These are phyloP conservation scores for Mechanitis mazaeus DNA, from an alignment of 2,888 invertebrate species.

Conservation along the genomic window DNA sequence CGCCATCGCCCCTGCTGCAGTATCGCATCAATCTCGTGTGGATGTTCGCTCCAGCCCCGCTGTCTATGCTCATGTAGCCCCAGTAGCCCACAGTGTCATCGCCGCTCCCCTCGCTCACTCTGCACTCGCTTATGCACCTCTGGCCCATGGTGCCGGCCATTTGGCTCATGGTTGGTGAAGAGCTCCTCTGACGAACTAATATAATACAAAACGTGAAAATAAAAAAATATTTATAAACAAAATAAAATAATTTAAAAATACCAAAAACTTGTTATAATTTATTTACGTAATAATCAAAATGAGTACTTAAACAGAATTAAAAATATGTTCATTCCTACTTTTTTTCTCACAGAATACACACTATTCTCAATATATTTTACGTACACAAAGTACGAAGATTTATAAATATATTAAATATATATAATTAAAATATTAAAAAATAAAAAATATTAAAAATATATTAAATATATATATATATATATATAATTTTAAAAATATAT, in stretches of 20 bases:
- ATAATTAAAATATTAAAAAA: too few relatives aligned
- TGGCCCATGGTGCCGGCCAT: slow-evolving; percentile 34
- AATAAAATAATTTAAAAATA: neutral
- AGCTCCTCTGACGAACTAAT: slow-evolving; percentile 56
- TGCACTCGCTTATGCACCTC: slow-evolving; percentile 35
- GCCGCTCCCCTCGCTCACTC: slow-evolving; percentile 46
- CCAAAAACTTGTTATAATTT: too few relatives aligned
- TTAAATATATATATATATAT: too few relatives aligned
- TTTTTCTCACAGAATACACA: too few relatives aligned
- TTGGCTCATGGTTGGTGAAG: slow-evolving; percentile 57
- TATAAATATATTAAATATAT: too few relatives aligned
- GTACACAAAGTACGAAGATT: too few relatives aligned
- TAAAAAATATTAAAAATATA: too few relatives aligned
- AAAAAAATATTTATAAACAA: slow-evolving; percentile 26
- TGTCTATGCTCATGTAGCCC: slow-evolving; percentile 35
- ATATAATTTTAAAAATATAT: too few relatives aligned
- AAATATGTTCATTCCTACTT: too few relatives aligned
- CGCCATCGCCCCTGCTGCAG: slow-evolving; percentile 32
- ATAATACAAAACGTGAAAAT: slow-evolving; percentile 33
- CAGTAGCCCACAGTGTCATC: slow-evolving; percentile 43
- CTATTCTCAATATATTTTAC: too few relatives aligned
- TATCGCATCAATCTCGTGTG: slow-evolving; percentile 60
- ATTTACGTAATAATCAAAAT: too few relatives aligned
- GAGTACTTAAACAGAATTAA: too few relatives aligned
- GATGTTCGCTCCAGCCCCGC: slow-evolving; percentile 49